phyloP scores from a whole-genome alignment of 92 coral and sea anemone species.

The Zoanthus solanderi region DNA sequence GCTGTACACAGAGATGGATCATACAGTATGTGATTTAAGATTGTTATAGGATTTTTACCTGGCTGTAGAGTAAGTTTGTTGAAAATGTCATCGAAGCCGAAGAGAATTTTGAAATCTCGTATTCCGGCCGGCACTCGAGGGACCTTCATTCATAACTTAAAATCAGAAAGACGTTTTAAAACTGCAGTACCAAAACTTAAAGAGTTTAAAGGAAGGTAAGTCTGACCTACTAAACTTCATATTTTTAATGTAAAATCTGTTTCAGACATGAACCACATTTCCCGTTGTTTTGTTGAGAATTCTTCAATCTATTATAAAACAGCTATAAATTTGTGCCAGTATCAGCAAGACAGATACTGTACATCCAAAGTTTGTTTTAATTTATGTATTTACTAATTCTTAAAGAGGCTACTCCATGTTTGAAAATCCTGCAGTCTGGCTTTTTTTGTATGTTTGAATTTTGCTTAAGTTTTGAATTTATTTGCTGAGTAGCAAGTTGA shows the following conservation, averaged over 20 bases:
- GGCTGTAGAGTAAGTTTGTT: background rate
- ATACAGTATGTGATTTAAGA: background rate
- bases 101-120: background rate
- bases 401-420: background rate
- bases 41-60: background rate
- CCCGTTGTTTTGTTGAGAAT: background rate
- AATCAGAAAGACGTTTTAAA: background rate
- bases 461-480: background rate
- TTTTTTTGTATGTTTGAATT: background rate
- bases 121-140: background rate
- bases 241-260: background rate
- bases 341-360: no score
- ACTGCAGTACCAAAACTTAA: background rate
- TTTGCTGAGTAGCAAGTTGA: background rate
- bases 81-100: conserved; percentile 4
- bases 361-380: no score
- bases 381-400: no score
- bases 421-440: background rate
- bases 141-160: background rate
- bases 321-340: no score
- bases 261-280: background rate
- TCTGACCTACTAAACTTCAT: background rate
- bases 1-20: background rate
- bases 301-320: background rate
- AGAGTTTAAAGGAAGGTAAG: background rate